phyloP scores from a whole-genome alignment of 2,113 vertebrate species.

The Oncorhynchus tshawytscha region DNA sequence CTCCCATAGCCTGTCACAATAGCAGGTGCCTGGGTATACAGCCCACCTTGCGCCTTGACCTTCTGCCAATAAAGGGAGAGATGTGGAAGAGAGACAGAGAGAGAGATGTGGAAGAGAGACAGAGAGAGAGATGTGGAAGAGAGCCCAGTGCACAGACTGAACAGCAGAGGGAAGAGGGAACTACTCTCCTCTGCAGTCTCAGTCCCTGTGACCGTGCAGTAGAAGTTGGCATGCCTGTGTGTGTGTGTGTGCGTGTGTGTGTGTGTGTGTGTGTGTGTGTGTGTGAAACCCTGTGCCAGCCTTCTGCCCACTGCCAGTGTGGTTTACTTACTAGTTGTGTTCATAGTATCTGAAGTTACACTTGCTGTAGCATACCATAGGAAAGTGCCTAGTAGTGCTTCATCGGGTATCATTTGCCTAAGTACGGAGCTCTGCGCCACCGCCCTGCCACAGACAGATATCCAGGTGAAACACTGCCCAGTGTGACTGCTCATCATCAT shows the following conservation, averaged over 20 bases:
- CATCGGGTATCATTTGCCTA: no score
- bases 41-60: slow-evolving; percentile 39
- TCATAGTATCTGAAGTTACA: slow-evolving; percentile 28
- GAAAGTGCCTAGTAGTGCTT: no score
- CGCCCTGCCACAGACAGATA: no score
- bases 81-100: no score
- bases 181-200: slow-evolving; percentile 53
- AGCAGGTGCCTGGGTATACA: slow-evolving; percentile 15
- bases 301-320: slow-evolving; percentile 42
- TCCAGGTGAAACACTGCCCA: no score
- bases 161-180: slow-evolving; percentile 75
- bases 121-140: slow-evolving; percentile 22
- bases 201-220: slow-evolving; percentile 45
- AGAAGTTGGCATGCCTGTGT: slow-evolving; percentile 54
- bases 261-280: slow-evolving; percentile 22
- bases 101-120: no score
- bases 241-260: background rate
- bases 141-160: slow-evolving; percentile 61
- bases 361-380: slow-evolving; percentile 4
- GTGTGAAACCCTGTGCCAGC: slow-evolving; percentile 38
- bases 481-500: no score
- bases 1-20: background rate
- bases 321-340: slow-evolving; percentile 35
- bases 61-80: background rate
- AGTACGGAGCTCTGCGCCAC: no score